phyloP scores from a whole-genome alignment of 1,140 invertebrate genomes.

The Trinorchestia longiramus region DNA sequence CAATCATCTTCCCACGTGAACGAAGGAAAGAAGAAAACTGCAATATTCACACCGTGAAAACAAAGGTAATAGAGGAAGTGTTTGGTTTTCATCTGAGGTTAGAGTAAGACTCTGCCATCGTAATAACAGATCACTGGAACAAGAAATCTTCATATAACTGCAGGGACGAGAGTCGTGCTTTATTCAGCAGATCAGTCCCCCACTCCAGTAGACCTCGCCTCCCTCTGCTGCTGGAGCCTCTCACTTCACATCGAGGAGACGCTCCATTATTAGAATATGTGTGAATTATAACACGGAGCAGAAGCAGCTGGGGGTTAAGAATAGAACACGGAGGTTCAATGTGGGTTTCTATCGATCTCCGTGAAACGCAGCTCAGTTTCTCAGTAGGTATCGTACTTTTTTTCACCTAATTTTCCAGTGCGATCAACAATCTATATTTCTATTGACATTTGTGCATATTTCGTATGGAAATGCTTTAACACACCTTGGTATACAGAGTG shows the following conservation, averaged over 20 bases:
- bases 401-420: too few species aligned
- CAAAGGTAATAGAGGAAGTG: background rate
- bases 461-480: too few species aligned
- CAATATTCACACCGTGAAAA: too few species aligned
- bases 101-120: too few species aligned
- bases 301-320: background rate
- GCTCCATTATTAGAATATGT: background rate
- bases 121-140: too few species aligned
- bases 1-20: too few species aligned
- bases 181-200: background rate
- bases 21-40: too few species aligned
- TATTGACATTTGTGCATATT: too few species aligned
- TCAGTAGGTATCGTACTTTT: background rate
- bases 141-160: too few species aligned
- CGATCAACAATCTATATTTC: too few species aligned
- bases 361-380: background rate
- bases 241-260: background rate
- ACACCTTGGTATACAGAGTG: too few species aligned
- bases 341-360: background rate
- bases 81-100: background rate
- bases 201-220: background rate
- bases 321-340: background rate
- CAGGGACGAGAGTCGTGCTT: background rate
- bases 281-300: background rate
- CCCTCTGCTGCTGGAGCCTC: background rate